Evolutionary conservation across 2,888 invertebrate species (phyloP).

Genomic region (Phengaris arion): DNA sequence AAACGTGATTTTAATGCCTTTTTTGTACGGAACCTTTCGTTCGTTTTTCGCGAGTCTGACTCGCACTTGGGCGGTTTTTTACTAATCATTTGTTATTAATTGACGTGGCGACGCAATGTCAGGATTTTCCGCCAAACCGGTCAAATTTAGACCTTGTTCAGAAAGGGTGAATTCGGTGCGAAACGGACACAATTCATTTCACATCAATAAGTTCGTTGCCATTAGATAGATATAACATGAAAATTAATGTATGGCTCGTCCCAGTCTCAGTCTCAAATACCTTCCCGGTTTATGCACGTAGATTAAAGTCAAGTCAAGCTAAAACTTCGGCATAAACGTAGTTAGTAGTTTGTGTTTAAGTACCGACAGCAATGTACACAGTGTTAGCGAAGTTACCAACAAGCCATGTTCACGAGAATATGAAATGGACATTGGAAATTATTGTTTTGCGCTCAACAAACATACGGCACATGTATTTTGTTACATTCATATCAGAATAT

Average conservation of each 20-base stretch:
- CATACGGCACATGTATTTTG: neutral
- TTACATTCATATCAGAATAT: neutral
- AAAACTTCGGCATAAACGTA: slow-evolving; percentile 35
- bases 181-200: too few relatives aligned
- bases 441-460: slow-evolving; percentile 14
- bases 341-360: slow-evolving; percentile 37
- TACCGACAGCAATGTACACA: slow-evolving; percentile 21
- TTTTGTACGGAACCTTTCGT: too few relatives aligned
- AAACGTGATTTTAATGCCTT: too few relatives aligned
- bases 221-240: neutral
- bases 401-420: slow-evolving; percentile 6
- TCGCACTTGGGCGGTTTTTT: too few relatives aligned
- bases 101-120: too few relatives aligned
- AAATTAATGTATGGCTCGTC: neutral
- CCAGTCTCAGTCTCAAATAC: neutral
- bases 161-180: too few relatives aligned
- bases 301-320: slow-evolving; percentile 32
- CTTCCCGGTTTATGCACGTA: slow-evolving; percentile 23
- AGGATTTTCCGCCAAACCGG: too few relatives aligned
- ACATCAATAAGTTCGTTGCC: too few relatives aligned
- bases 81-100: too few relatives aligned
- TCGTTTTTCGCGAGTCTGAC: too few relatives aligned
- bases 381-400: slow-evolving; percentile 22
- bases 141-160: too few relatives aligned
- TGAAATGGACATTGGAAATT: slow-evolving; percentile 17